These are phyloP conservation scores for Nesogale talazaci DNA, from an alignment of 2,113 vertebrate genomes.

Conservation along the genomic window DNA sequence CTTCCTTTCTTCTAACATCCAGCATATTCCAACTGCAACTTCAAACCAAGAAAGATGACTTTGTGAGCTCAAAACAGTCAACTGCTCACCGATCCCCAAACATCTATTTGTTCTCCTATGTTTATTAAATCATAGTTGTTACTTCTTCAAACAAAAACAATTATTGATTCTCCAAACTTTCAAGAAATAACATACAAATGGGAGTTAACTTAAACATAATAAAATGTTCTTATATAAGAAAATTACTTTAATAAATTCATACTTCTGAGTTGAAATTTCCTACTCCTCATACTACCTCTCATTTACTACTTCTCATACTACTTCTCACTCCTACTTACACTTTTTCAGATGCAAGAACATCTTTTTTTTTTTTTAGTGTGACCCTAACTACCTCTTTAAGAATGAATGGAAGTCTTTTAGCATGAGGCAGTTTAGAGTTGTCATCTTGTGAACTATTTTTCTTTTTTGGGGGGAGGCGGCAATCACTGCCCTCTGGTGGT, in stretches of 20 bases:
- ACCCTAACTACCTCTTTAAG: constrained; percentile 15
- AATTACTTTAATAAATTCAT: constrained; percentile 16
- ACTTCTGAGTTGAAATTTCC: constrained; percentile 57
- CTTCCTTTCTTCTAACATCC: neutral
- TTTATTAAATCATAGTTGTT: neutral
- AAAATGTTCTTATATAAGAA: constrained; percentile 13
- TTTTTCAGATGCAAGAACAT: constrained; percentile 6
- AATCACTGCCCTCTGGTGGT: too few relatives aligned
- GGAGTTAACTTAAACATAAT: constrained; percentile 15
- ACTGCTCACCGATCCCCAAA: neutral
- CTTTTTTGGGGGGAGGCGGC: too few relatives aligned
- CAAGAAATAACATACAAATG: neutral
- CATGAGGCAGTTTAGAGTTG: neutral
- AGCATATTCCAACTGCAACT: constrained; percentile 26
- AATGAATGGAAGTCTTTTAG: neutral
- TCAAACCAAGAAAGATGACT: neutral
- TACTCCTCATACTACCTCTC: constrained; percentile 48
- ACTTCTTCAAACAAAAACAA: constrained; percentile 6
- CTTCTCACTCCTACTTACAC: too few relatives aligned
- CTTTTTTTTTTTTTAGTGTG: neutral
- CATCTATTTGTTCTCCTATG: neutral
- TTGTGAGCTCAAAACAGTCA: neutral
- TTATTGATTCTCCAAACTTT: neutral
- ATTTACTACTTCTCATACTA: too few relatives aligned
- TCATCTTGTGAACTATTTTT: neutral